A percentile compares a stretch with the other conserved stretches of the same genome.
phyloP scores from a whole-genome alignment of 1,140 invertebrate species.

The Dreissena polymorpha region DNA sequence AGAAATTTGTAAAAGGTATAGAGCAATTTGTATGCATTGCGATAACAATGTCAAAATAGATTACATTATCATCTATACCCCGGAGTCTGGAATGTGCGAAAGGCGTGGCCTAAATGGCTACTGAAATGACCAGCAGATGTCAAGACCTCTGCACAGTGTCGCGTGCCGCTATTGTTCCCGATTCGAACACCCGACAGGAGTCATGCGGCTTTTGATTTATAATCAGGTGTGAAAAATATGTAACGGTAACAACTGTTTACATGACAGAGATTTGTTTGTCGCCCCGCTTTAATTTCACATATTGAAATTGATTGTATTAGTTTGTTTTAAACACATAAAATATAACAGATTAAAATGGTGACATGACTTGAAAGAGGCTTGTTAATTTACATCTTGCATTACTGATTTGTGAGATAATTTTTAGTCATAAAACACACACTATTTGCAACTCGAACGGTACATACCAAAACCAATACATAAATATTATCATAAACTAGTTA shows the following conservation, averaged over 20 bases:
- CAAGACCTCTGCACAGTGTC: slow-evolving; percentile 30
- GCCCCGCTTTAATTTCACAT: background rate
- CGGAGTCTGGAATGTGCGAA: slow-evolving; percentile 41
- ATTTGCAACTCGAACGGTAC: no score
- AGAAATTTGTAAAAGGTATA: slow-evolving; percentile 38
- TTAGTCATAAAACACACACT: no score
- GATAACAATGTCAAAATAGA: slow-evolving; percentile 53
- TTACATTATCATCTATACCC: slow-evolving; percentile 47
- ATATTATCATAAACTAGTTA: no score
- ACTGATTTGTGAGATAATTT: no score
- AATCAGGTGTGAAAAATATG: slow-evolving; percentile 43
- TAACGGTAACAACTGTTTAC: slow-evolving; percentile 53
- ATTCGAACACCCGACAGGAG: slow-evolving; percentile 44
- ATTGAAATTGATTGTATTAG: no score
- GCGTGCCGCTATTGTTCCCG: slow-evolving; percentile 46
- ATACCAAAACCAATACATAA: no score
- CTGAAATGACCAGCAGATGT: slow-evolving; percentile 54
- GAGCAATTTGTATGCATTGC: slow-evolving; percentile 48
- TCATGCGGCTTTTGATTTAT: slow-evolving; percentile 19
- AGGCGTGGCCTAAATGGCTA: slow-evolving; percentile 45
- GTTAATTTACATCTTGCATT: no score
- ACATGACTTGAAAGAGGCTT: no score
- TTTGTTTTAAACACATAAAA: no score
- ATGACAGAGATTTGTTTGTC: background rate
- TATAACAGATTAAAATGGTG: no score